These are phyloP conservation scores for Drosophila affinis DNA, from an alignment of 2,888 invertebrate species.

Conservation along the genomic window DNA sequence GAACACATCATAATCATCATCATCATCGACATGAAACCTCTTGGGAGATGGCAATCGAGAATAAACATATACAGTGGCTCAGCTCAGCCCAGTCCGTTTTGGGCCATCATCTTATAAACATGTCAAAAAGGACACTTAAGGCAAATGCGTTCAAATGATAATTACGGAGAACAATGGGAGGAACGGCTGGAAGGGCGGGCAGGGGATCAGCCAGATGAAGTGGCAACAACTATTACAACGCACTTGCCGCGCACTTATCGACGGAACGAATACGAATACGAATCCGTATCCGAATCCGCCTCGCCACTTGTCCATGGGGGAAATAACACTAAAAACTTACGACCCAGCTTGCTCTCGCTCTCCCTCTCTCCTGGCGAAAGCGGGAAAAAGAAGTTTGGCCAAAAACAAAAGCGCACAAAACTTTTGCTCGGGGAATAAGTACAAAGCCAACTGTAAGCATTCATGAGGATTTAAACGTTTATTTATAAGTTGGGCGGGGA, in stretches of 20 bases:
- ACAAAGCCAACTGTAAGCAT: constrained; percentile 80
- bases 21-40: constrained; percentile 31
- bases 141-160: constrained; percentile 78
- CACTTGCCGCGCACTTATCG: constrained; percentile 68
- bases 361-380: not conserved
- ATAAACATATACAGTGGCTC: constrained; percentile 35
- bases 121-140: constrained; percentile 79
- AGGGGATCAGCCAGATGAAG: constrained; percentile 59
- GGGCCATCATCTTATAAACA: constrained; percentile 70
- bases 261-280: constrained; percentile 37
- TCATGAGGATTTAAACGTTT: constrained; percentile 81
- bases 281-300: constrained; percentile 53
- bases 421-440: constrained; percentile 54
- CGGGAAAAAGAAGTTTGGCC: constrained; percentile 62
- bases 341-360: constrained; percentile 51
- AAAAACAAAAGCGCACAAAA: constrained; percentile 76
- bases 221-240: constrained; percentile 78
- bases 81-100: constrained; percentile 1
- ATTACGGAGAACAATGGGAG: constrained; percentile 64
- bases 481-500: constrained; percentile 63
- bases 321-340: constrained; percentile 83
- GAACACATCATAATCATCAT: constrained; percentile 35
- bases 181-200: constrained; percentile 19
- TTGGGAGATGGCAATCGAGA: constrained; percentile 41
- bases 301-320: constrained; percentile 54